phyloP scores from a whole-genome alignment of 30 jellyfish, hydroid and myxozoan species.

The Chrysaora quinquecirrha region DNA sequence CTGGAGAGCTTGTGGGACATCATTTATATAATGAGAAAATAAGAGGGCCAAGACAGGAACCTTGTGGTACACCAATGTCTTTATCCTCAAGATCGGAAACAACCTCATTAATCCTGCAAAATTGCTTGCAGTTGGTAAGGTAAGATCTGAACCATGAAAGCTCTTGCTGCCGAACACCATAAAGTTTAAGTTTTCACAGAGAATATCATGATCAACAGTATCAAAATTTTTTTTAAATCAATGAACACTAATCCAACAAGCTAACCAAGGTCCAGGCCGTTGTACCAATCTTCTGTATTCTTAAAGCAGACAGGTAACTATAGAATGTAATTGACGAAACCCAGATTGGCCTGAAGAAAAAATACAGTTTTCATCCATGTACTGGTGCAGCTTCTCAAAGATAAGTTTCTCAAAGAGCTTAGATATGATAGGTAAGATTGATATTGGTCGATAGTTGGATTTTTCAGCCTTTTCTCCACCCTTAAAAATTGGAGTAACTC shows the following conservation, averaged over 20 bases:
- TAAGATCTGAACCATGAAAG: not conserved
- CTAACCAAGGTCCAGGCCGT: constrained; percentile 1
- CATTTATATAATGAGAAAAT: not conserved
- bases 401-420: constrained; percentile 34
- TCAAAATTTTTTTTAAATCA: constrained; percentile 18
- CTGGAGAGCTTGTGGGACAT: constrained; percentile 11
- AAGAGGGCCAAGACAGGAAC: not conserved
- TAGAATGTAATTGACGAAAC: not conserved
- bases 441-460: constrained; percentile 17
- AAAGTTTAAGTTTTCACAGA: not conserved
- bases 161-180: not conserved
- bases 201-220: no score
- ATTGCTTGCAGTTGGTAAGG: not conserved
- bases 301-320: constrained; percentile 18
- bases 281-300: constrained; percentile 9
- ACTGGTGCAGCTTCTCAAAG: not conserved
- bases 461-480: not conserved
- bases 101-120: not conserved
- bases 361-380: not conserved
- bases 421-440: constrained; percentile 17
- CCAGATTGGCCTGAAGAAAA: constrained; percentile 20
- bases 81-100: not conserved
- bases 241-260: constrained; percentile 15
- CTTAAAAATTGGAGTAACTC: no score
- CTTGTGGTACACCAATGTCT: not conserved